Percentiles rank a stretch among this genome's conserved stretches.
Conservation (phyloP, 2,797 vertebrate species). For the Telmatherina bonti region DNA sequence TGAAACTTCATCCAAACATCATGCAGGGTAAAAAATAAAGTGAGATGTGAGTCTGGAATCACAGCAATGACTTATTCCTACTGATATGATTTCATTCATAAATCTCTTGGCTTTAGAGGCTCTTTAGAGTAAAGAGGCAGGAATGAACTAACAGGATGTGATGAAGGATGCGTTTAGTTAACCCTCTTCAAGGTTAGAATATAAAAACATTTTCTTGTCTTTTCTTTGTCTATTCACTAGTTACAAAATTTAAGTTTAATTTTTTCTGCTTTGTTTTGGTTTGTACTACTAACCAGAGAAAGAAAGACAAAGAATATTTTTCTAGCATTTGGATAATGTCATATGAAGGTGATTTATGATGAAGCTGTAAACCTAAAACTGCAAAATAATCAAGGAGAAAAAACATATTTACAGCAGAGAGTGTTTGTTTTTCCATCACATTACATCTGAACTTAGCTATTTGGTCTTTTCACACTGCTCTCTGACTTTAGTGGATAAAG, state of each 20-base stretch:
- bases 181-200: not conserved
- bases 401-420: constrained; percentile 24
- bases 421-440: constrained; percentile 64
- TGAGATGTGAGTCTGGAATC: not conserved
- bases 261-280: not conserved
- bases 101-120: not conserved
- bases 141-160: not conserved
- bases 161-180: not conserved
- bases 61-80: not conserved
- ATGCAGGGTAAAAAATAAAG: constrained; percentile 30
- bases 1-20: constrained; percentile 43
- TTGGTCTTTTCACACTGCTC: constrained; percentile 47
- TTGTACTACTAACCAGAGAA: not conserved
- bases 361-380: not conserved
- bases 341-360: not conserved
- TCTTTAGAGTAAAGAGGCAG: not conserved
- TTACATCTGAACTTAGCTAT: constrained; percentile 34
- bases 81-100: not conserved
- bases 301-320: not conserved
- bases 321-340: not conserved
- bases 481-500: constrained; percentile 63
- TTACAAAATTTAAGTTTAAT: no score
- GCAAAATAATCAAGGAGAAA: not conserved
- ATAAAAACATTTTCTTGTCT: not conserved
- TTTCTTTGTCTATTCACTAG: no score